phyloP scores from a whole-genome alignment of 2,113 vertebrate species.

The Bufo bufo region DNA sequence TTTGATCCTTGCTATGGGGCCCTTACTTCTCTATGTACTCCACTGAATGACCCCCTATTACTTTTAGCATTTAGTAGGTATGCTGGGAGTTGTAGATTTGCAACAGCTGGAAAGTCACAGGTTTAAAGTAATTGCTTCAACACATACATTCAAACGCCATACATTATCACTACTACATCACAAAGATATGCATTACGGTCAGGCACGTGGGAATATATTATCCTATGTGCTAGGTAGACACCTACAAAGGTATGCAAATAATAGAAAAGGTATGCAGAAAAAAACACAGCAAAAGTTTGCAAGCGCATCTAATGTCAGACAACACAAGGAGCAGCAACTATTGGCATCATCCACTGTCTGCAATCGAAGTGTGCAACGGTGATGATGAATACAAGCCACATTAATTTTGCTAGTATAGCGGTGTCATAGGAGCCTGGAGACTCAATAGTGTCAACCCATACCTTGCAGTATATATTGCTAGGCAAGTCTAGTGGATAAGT shows the following conservation, averaged over 20 bases:
- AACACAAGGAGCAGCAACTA: not conserved
- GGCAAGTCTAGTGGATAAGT: not conserved
- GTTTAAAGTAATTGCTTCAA: not conserved
- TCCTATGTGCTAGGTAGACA: not conserved
- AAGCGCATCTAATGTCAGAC: not conserved
- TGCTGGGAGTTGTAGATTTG: too few species aligned
- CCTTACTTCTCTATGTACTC: too few species aligned
- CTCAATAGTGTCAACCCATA: not conserved
- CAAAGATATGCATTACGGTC: not conserved
- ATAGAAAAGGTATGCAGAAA: not conserved
- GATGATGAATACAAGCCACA: not conserved
- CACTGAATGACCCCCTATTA: too few species aligned
- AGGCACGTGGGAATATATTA: not conserved
- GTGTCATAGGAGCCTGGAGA: not conserved
- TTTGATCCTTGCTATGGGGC: too few species aligned
- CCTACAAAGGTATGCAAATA: not conserved
- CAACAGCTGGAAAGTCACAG: too few species aligned
- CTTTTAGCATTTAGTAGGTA: too few species aligned
- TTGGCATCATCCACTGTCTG: not conserved
- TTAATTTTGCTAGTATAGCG: not conserved
- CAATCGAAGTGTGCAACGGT: not conserved
- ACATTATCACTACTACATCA: not conserved
- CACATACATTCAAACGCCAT: not conserved
- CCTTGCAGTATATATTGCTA: not conserved
- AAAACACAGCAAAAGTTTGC: not conserved